A percentile compares a stretch with the other conserved stretches of the same genome.
Evolutionary conservation across 2,888 invertebrate species (phyloP).

Genomic region (Metellina segmentata): DNA sequence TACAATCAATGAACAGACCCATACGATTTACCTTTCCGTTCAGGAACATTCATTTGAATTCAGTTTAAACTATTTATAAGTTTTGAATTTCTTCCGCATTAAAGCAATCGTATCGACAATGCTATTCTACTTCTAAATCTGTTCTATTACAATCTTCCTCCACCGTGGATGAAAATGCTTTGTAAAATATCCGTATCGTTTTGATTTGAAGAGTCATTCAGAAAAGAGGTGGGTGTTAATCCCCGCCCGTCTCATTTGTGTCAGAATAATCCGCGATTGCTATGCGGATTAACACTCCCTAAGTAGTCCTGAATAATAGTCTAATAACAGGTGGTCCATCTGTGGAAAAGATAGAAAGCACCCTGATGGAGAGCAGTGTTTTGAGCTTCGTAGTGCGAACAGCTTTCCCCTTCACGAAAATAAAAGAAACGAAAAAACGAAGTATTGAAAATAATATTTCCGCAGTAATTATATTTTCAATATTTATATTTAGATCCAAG

Average conservation of each 20-base stretch:
- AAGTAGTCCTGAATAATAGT: conserved; percentile 13
- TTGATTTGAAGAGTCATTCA: conserved; percentile 58
- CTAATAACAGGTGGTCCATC: conserved; percentile 51
- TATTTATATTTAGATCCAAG: too few species aligned
- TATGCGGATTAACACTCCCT: conserved; percentile 12
- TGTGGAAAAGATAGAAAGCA: not conserved
- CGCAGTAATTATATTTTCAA: too few species aligned
- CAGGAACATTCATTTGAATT: not conserved
- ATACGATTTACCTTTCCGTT: too few species aligned
- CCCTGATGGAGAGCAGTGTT: not conserved
- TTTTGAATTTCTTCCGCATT: not conserved
- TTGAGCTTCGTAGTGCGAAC: not conserved
- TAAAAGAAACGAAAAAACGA: not conserved
- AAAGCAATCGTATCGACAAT: not conserved
- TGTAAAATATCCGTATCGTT: conserved; percentile 5
- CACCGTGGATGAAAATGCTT: not conserved
- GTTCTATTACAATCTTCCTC: not conserved
- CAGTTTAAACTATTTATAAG: not conserved
- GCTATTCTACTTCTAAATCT: not conserved
- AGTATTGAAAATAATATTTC: too few species aligned
- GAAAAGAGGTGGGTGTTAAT: not conserved
- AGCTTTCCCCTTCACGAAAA: not conserved
- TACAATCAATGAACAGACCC: too few species aligned
- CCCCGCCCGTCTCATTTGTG: not conserved
- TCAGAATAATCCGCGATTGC: conserved; percentile 24